A percentile compares a stretch with the other conserved stretches of the same genome.
Evolutionary conservation across 2,888 invertebrate species (phyloP).

Genomic region (Yponomeuta plumbellus): DNA sequence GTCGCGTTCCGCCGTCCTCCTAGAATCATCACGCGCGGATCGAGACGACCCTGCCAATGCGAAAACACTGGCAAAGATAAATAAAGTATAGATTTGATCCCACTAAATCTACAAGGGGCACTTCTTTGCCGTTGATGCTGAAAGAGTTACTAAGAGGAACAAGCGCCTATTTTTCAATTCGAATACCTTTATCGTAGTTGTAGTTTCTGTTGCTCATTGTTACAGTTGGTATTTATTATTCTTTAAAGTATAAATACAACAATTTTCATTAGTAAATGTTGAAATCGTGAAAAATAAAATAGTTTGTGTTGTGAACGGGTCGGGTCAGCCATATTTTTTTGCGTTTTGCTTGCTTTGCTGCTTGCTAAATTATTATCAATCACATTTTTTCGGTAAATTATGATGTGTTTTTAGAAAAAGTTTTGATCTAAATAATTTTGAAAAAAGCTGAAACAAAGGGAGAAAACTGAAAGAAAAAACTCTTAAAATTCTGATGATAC

Average conservation of each 20-base stretch:
- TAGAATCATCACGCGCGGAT: slow-evolving; percentile 75
- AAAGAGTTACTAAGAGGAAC: slow-evolving; percentile 17
- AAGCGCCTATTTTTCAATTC: slow-evolving; percentile 32
- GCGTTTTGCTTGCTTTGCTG: neutral
- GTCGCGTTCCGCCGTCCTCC: slow-evolving; percentile 41
- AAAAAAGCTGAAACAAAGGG: no score
- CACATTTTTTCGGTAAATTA: neutral
- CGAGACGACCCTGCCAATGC: slow-evolving; percentile 83
- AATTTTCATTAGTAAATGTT: no score
- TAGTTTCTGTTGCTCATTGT: slow-evolving; percentile 51
- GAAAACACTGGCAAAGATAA: slow-evolving; percentile 85
- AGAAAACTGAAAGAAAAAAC: no score
- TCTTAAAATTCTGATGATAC: neutral
- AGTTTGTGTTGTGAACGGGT: slow-evolving; percentile 7
- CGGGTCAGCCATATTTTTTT: slow-evolving; percentile 16
- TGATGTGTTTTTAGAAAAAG: neutral
- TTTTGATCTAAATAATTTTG: neutral
- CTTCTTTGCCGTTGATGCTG: neutral
- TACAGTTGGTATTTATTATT: neutral
- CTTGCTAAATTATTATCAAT: neutral
- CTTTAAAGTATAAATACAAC: no score
- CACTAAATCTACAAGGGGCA: slow-evolving; percentile 20
- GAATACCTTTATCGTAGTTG: slow-evolving; percentile 55
- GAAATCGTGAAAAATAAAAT: no score
- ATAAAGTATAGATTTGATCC: slow-evolving; percentile 48